Conservation (phyloP, 2,113 vertebrate genomes). For the Eurypyga helias region DNA sequence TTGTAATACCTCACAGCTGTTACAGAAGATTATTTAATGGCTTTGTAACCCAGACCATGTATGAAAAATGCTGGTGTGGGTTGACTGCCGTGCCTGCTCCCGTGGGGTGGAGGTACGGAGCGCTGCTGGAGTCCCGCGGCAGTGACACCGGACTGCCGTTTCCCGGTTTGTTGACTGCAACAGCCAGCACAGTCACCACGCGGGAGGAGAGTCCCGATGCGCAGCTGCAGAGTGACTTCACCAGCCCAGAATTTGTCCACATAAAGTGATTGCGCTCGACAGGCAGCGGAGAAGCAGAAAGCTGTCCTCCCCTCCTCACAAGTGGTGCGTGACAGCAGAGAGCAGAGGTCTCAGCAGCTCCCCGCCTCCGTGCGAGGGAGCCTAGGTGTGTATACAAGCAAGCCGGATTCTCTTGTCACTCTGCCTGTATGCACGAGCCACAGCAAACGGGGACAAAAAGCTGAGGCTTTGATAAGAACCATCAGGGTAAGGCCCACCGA, state of each 20-base stretch:
- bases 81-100: accelerated
- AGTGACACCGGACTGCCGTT: not conserved
- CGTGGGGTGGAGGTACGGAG: not conserved
- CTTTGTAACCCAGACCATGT: not conserved
- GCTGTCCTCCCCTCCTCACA: not conserved
- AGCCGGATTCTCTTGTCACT: not conserved
- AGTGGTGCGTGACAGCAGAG: not conserved
- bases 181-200: not conserved
- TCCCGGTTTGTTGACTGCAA: not conserved
- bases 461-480: not conserved
- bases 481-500: not conserved
- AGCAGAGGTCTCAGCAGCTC: not conserved
- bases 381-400: not conserved
- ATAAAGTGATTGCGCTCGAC: not conserved
- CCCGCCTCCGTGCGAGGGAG: not conserved
- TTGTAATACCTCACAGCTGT: slow-evolving; percentile 38
- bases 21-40: not conserved
- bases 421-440: not conserved
- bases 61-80: not conserved
- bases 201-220: not conserved
- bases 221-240: not conserved
- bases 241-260: not conserved
- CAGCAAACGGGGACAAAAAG: not conserved
- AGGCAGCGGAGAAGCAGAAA: not conserved
- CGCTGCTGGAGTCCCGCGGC: not conserved